Base-by-base conservation (phyloP, 2,113 vertebrate genomes). In the Anser cygnoides region DNA sequence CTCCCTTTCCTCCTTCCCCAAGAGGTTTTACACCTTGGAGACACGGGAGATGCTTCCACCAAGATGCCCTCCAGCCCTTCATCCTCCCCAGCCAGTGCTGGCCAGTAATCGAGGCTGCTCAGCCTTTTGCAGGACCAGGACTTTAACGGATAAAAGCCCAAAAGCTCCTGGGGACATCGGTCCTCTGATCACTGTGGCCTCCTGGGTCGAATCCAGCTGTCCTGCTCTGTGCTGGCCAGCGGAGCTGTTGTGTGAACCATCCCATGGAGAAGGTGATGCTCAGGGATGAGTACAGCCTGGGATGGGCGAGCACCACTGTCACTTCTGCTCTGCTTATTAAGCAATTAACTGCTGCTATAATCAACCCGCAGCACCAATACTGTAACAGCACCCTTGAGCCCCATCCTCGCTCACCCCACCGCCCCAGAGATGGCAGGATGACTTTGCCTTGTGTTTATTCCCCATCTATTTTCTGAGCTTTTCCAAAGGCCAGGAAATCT, bases 311-410 rank as follows among this genome's bases (percentile, higher is more conserved):
- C 19, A 44, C 63, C 39, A 44, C 14, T 26, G 11, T 31, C 63
- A 20, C 63, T 66, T 66, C 63, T 43, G 28, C 28, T 66, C 63
- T 44, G 29, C 28, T 22, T 66, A 43, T 44, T 20, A 66, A 44
- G 41, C 29, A 43, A 31, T 66, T 10, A 44, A 13, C 39, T 10
- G 41, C 63, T 14, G 19, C 8, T 8, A 22, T 44, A 11, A 44
- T 28, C 44, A 61, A 10, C 20, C 1, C 1, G 9, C 58, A 44
- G 28, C 4, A 33, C 44, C 0, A 2, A 50, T 29, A 12, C 37
- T 29, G 10, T 20, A 41, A 41, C 62, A 65, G 39, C 62, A 29
- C 26, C 62, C 79, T 61, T 46, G 37, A 79, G 67, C 20, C 39
- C 39, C 25, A 23, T 67, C 66, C 21, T 73, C 4, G 0, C 61